A percentile compares a stretch with the other conserved stretches of the same genome.
Evolutionary conservation across 1,140 invertebrate species (phyloP).

Genomic region (Neodiprion pinetum): DNA sequence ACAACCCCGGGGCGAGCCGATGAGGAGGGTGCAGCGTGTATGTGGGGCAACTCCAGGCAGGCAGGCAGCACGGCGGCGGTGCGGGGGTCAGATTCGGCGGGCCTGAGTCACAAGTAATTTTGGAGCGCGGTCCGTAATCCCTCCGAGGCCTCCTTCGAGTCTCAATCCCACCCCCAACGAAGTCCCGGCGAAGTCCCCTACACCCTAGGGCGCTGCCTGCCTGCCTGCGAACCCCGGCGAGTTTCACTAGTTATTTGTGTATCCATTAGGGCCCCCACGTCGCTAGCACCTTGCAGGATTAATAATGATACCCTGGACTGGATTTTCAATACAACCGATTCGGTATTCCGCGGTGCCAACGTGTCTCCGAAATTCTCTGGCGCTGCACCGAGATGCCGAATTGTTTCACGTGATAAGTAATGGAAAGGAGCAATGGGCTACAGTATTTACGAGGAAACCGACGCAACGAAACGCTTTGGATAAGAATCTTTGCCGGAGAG

Average conservation of each 20-base stretch:
- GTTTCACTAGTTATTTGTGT: slow-evolving; percentile 19
- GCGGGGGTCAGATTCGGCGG: slow-evolving; percentile 10
- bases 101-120: slow-evolving; percentile 17
- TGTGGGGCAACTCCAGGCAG: neutral
- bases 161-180: slow-evolving; percentile 6
- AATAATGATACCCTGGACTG: neutral
- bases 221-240: neutral
- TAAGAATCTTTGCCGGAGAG: too few relatives aligned
- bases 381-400: too few relatives aligned
- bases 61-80: neutral
- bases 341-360: too few relatives aligned
- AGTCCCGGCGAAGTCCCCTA: neutral
- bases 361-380: too few relatives aligned
- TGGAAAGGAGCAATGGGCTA: too few relatives aligned
- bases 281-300: neutral
- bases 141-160: slow-evolving; percentile 12
- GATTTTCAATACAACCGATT: neutral
- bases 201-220: neutral
- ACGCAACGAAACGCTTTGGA: too few relatives aligned
- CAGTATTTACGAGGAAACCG: too few relatives aligned
- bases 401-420: too few relatives aligned
- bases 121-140: slow-evolving; percentile 15
- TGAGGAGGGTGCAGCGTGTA: neutral
- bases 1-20: neutral
- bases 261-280: slow-evolving; percentile 11